These are phyloP conservation scores for Tenebrio molitor DNA, from an alignment of 1,140 invertebrate genomes.

Conservation along the genomic window DNA sequence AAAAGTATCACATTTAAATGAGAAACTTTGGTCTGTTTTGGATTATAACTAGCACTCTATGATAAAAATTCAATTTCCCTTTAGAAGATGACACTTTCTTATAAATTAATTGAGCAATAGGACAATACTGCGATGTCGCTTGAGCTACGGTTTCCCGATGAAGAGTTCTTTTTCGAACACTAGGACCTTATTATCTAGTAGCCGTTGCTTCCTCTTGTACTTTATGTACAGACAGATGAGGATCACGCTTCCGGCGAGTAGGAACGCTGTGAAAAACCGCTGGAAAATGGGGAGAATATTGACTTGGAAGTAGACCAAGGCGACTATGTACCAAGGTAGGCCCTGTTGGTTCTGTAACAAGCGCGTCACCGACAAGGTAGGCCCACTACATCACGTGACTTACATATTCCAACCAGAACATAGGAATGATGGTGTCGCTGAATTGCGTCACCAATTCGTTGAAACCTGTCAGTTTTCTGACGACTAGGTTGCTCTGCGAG, in stretches of 20 bases:
- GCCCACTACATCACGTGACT: slow-evolving; percentile 62
- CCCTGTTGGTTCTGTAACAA: slow-evolving; percentile 72
- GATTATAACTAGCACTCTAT: not conserved
- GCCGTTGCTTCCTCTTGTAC: slow-evolving; percentile 4
- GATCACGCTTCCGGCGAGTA: slow-evolving; percentile 7
- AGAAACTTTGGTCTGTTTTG: slow-evolving; percentile 34
- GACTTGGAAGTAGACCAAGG: slow-evolving; percentile 68
- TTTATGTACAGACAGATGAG: slow-evolving; percentile 16
- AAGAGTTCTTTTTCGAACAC: slow-evolving; percentile 20
- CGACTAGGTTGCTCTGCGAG: slow-evolving; percentile 72
- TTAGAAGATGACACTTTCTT: slow-evolving; percentile 38
- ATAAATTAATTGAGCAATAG: slow-evolving; percentile 36
- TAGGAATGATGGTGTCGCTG: slow-evolving; percentile 70
- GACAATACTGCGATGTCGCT: slow-evolving; percentile 21
- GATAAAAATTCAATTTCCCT: slow-evolving; percentile 17
- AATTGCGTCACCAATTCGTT: slow-evolving; percentile 67
- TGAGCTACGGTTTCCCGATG: slow-evolving; percentile 20
- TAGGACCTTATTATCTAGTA: slow-evolving; percentile 11
- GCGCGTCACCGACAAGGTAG: slow-evolving; percentile 51
- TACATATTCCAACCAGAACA: slow-evolving; percentile 77
- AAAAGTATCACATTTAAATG: slow-evolving; percentile 39
- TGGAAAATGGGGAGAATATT: slow-evolving; percentile 66
- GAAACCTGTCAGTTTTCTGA: slow-evolving; percentile 68
- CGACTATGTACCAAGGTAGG: slow-evolving; percentile 69
- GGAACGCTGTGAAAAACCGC: not conserved